Evolutionary conservation across 2,113 vertebrate genomes (phyloP).

Genomic region (Hylia prasina): DNA sequence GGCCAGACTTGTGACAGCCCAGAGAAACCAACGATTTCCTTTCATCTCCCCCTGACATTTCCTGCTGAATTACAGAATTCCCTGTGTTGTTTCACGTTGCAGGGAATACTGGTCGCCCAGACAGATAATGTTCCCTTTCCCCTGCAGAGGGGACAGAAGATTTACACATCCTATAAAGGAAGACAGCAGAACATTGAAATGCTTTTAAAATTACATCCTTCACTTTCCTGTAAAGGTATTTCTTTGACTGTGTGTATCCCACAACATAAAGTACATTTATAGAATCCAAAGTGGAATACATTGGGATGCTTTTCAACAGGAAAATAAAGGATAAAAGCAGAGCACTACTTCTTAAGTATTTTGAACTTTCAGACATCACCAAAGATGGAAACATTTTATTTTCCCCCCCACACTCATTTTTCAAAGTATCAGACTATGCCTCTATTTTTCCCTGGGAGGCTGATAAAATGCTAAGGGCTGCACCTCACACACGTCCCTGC

Average conservation of each 20-base stretch:
- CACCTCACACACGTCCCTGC: background rate
- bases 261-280: background rate
- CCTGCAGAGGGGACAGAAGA: background rate
- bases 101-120: background rate
- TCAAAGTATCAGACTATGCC: background rate
- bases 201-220: background rate
- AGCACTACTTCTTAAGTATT: background rate
- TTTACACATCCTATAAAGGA: background rate
- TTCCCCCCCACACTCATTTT: background rate
- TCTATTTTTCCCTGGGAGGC: background rate
- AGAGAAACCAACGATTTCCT: background rate
- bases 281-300: background rate
- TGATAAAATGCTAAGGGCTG: slow-evolving; percentile 20
- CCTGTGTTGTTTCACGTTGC: background rate
- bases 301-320: background rate
- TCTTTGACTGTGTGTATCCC: background rate
- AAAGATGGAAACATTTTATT: background rate
- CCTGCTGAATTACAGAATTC: background rate
- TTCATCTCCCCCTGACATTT: background rate
- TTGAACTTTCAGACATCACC: background rate
- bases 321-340: background rate
- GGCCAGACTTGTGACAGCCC: background rate
- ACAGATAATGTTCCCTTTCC: background rate
- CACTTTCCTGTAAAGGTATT: background rate
- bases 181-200: background rate